These are phyloP conservation scores for Sminthopsis crassicaudata DNA, from an alignment of 2,113 vertebrate genomes.

Conservation along the genomic window DNA sequence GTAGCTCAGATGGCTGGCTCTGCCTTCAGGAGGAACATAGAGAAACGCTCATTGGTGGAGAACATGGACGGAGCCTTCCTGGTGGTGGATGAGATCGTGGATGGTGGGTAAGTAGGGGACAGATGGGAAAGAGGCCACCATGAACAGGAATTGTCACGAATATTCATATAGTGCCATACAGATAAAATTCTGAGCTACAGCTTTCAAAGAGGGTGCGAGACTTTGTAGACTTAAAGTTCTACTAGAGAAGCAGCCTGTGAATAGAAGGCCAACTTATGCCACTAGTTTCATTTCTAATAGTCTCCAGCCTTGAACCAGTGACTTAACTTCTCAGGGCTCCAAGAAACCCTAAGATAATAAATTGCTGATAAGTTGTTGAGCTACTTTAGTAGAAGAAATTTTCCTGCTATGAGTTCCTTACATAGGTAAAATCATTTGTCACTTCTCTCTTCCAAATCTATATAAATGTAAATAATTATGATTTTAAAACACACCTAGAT, in stretches of 20 bases:
- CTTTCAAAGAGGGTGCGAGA: background rate
- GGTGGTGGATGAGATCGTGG: constrained; percentile 95
- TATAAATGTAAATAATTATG: background rate
- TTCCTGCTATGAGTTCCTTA: background rate
- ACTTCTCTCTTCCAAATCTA: background rate
- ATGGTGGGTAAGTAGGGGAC: constrained; percentile 89
- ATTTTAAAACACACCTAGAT: background rate
- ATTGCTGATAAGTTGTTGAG: background rate
- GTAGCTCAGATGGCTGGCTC: constrained; percentile 23
- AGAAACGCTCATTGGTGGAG: constrained; percentile 92
- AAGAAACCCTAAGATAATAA: background rate
- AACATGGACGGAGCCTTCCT: constrained; percentile 96
- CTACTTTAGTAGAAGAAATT: background rate
- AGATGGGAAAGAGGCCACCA: background rate
- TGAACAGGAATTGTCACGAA: background rate
- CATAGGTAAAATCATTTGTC: background rate
- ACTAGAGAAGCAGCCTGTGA: background rate
- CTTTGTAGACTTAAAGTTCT: background rate
- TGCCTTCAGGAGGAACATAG: constrained; percentile 91
- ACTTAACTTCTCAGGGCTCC: background rate
- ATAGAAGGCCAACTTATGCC: background rate
- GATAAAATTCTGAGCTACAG: background rate
- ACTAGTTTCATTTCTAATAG: background rate
- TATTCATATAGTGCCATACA: background rate
- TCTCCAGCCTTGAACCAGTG: background rate